These are phyloP conservation scores for Falco columbarius DNA, from an alignment of 2,797 vertebrate genomes.

Conservation along the genomic window DNA sequence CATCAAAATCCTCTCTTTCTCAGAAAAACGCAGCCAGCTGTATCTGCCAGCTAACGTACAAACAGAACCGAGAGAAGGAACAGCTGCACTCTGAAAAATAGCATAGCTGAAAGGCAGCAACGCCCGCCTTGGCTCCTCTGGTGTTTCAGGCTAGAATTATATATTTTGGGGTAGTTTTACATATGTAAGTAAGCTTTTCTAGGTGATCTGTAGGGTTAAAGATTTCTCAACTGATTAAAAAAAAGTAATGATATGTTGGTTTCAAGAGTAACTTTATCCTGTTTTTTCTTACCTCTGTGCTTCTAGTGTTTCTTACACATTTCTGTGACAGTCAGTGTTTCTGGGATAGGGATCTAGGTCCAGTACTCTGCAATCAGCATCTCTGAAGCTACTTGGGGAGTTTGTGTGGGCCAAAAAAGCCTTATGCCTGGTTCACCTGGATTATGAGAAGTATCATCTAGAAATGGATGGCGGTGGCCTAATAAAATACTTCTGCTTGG, in stretches of 20 bases:
- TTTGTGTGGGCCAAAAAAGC: neutral
- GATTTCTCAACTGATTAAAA: neutral
- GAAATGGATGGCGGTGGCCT: neutral
- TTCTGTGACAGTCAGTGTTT: neutral
- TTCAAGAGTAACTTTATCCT: neutral
- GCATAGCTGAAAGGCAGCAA: neutral
- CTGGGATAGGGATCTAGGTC: neutral
- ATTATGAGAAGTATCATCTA: neutral
- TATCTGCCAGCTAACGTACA: conserved; percentile 60
- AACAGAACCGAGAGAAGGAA: conserved; percentile 58
- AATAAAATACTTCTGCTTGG: neutral
- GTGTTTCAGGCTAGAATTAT: neutral
- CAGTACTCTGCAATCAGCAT: neutral
- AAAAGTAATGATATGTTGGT: neutral
- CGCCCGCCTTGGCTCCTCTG: neutral
- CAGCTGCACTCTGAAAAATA: conserved; percentile 51
- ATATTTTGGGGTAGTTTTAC: neutral
- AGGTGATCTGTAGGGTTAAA: neutral
- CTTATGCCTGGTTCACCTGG: neutral
- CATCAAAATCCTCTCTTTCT: conserved; percentile 38
- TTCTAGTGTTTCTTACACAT: neutral
- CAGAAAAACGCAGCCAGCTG: conserved; percentile 35
- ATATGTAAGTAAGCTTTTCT: neutral
- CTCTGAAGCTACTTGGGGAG: neutral
- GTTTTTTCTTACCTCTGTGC: neutral